Evolutionary conservation across 2,797 vertebrate species (phyloP), one percentile per base, ranked within the genome.

Genomic region (Hypotaenidia okinawae): DNA sequence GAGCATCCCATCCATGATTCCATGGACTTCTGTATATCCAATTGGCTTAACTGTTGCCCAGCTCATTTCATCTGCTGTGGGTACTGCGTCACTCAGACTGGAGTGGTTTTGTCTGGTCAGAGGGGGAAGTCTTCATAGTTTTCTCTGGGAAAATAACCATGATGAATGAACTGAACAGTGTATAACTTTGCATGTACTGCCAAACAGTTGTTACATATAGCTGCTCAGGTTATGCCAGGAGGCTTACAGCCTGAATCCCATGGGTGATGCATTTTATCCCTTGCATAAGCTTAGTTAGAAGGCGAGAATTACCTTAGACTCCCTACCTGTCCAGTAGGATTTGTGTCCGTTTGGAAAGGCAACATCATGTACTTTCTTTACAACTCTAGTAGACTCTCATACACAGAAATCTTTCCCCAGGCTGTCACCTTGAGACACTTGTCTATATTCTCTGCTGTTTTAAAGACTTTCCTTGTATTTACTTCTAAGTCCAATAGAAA

Each of bases 21-120:
- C 0, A 0, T 72, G 62, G 16, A 16, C n/a, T 67, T 75, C 22
- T 22, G 16, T 58, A 3, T 39, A 21, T n/a, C 33, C 33, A 10
- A 0, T 10, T 85, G 45, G 27, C 30, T 52, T 41, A 47, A 39
- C 27, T 19, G 18, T 73, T 51, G 17, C 59, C 27, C 35, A 21
- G 19, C 19, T 63, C 5, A 0, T 27, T 70, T 64, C 5, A 10
- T 52, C 19, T 70, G 8, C 47, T 91, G 19, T 0, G 0, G 22
- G 23, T 52, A 19, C 49, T 72, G 49, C 41, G 80, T 64, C 23
- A 12, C 11, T 77, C 22, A 43, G 18, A 16, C 30, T 30, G 66
- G 41, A 54, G 39, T n/a, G 23, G 13, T 33, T 75, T 81, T 78
- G 8, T 62, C 8, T 39, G 9, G 5, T 18, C 21, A 4, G 15